Percentiles rank a stretch among this genome's conserved stretches.
These are phyloP conservation scores for Calephelis virginiensis DNA, from an alignment of 1,140 invertebrate species.

Conservation along the genomic window DNA sequence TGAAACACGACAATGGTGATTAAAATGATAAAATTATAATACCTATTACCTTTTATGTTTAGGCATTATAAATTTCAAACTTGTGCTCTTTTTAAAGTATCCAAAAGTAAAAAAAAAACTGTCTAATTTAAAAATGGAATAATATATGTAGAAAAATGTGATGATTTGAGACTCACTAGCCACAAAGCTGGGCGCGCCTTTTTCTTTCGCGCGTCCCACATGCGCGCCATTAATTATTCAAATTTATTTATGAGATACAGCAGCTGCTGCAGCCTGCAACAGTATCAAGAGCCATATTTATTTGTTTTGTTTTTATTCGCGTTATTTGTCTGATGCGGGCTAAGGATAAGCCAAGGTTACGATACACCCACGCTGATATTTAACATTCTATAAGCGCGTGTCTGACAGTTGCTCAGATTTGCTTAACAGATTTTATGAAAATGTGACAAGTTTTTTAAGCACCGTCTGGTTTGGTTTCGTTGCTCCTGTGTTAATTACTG, in stretches of 20 bases:
- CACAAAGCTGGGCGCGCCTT: background rate
- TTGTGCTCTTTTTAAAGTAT: no score
- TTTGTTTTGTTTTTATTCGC: constrained; percentile 12
- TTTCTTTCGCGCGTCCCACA: constrained; percentile 6
- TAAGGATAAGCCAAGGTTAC: constrained; percentile 11
- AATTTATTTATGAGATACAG: constrained; percentile 16
- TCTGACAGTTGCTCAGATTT: background rate
- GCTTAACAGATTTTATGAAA: background rate
- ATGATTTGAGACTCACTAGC: background rate
- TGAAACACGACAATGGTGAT: no score
- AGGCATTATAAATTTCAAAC: no score
- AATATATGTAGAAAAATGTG: background rate
- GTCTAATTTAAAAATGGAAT: background rate
- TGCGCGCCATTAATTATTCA: constrained; percentile 11
- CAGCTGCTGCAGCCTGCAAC: constrained; percentile 11
- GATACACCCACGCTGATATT: background rate
- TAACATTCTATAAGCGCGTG: background rate
- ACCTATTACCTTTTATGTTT: no score
- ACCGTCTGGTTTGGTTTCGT: no score
- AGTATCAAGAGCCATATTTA: constrained; percentile 1
- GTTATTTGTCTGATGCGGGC: constrained; percentile 11
- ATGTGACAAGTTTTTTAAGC: no score
- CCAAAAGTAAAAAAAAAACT: background rate
- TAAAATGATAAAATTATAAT: no score
- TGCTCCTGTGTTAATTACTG: no score